These are phyloP conservation scores for Chloroclysta siterata DNA, from an alignment of 2,888 invertebrate genomes.

Conservation along the genomic window DNA sequence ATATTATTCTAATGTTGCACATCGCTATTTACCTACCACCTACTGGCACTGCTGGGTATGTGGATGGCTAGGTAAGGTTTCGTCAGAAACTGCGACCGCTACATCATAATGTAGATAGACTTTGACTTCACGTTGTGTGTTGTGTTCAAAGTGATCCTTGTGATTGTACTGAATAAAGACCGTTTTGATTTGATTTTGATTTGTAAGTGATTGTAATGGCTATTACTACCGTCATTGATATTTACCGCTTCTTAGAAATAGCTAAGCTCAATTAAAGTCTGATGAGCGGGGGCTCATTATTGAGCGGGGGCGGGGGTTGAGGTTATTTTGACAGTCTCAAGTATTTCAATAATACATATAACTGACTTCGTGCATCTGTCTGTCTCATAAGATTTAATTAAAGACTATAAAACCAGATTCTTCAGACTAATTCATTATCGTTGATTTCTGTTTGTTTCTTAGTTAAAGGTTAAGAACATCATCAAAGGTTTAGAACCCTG, in stretches of 20 bases:
- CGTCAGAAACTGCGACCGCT: not conserved
- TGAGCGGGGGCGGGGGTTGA: constrained; percentile 7
- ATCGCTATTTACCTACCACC: constrained; percentile 11
- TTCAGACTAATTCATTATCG: no score
- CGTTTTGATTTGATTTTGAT: no score
- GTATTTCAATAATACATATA: not conserved
- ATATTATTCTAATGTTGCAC: constrained; percentile 22
- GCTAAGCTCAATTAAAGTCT: not conserved
- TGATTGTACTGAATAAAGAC: no score
- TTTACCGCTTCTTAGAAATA: not conserved
- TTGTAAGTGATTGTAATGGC: no score
- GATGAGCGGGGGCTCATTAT: no score
- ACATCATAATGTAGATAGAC: not conserved
- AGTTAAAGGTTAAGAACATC: no score
- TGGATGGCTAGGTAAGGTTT: not conserved
- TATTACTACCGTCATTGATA: not conserved
- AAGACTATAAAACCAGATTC: no score
- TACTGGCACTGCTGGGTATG: not conserved
- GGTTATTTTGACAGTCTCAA: constrained; percentile 15
- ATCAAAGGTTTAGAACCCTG: no score
- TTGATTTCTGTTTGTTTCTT: no score
- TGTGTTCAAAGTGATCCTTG: no score
- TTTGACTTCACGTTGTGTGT: no score
- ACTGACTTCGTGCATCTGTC: not conserved
- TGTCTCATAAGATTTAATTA: not conserved